Evolutionary conservation across 53 echinoderm and acorn worm genomes (phyloP).

Genomic region (Temnopleurus reevesii): DNA sequence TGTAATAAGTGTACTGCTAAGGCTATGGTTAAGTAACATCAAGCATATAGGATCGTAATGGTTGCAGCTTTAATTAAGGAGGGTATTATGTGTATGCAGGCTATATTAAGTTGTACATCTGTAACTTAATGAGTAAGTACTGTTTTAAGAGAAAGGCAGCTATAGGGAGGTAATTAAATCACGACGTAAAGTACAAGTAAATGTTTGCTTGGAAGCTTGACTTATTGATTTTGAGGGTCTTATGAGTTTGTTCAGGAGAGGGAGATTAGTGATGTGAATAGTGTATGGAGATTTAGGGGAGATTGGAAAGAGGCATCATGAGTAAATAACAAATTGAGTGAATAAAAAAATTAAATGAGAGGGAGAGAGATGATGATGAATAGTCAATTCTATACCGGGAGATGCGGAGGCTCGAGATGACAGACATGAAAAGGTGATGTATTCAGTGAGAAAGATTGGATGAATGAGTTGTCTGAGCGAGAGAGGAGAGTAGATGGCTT

Average conservation of each 20-base stretch:
- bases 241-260: neutral
- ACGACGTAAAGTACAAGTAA: constrained; percentile 38
- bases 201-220: neutral
- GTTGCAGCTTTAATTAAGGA: constrained; percentile 26
- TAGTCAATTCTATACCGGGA: too few relatives aligned
- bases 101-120: constrained; percentile 34
- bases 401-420: too few relatives aligned
- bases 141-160: constrained; percentile 51
- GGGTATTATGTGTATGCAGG: neutral
- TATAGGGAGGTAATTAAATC: constrained; percentile 52
- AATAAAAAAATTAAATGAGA: too few relatives aligned
- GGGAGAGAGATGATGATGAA: too few relatives aligned
- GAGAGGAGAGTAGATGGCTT: too few relatives aligned
- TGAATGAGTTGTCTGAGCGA: too few relatives aligned
- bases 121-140: constrained; percentile 56
- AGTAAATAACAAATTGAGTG: too few relatives aligned
- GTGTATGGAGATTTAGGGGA: too few relatives aligned
- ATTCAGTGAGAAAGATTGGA: too few relatives aligned
- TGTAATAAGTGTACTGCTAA: constrained; percentile 33
- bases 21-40: constrained; percentile 27
- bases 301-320: too few relatives aligned
- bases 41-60: constrained; percentile 26
- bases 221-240: neutral
- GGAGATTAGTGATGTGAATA: neutral
- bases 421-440: too few relatives aligned